A percentile compares a stretch with the other conserved stretches of the same genome.
These are phyloP conservation scores for Dioctria rufipes DNA, from an alignment of 2,888 invertebrate species.

Conservation along the genomic window DNA sequence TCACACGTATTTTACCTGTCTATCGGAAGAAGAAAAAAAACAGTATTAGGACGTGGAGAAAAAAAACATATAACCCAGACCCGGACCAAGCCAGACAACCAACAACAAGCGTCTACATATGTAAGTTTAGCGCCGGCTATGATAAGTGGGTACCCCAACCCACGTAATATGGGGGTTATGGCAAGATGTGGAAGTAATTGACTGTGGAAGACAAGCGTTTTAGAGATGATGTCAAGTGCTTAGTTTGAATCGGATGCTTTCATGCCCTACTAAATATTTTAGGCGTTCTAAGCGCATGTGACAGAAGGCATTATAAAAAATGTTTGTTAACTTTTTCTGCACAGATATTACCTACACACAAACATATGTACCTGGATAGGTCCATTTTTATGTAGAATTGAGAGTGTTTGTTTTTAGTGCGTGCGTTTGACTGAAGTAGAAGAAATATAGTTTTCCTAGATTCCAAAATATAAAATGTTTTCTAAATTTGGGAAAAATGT, in stretches of 20 bases:
- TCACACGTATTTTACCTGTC: slow-evolving; percentile 35
- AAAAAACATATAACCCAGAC: slow-evolving; percentile 10
- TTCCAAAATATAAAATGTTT: too few species aligned
- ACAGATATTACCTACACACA: not conserved
- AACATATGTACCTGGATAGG: too few species aligned
- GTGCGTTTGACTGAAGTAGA: too few species aligned
- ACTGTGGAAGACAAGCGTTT: slow-evolving; percentile 40
- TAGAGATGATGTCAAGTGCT: slow-evolving; percentile 43
- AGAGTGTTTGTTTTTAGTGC: too few species aligned
- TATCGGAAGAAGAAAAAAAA: not conserved
- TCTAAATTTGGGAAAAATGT: too few species aligned
- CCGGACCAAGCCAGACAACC: not conserved
- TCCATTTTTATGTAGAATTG: too few species aligned
- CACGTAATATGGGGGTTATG: not conserved
- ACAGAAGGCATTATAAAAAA: not conserved
- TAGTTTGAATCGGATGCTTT: slow-evolving; percentile 44
- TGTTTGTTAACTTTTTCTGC: not conserved
- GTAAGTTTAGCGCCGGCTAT: slow-evolving; percentile 25
- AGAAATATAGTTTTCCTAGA: too few species aligned
- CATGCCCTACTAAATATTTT: slow-evolving; percentile 40
- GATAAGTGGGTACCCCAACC: too few species aligned
- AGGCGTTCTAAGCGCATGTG: slow-evolving; percentile 7
- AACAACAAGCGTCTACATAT: not conserved
- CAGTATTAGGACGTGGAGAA: not conserved
- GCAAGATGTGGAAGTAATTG: slow-evolving; percentile 40